Conservation (phyloP, 2,113 vertebrate genomes). For the Bos taurus region DNA sequence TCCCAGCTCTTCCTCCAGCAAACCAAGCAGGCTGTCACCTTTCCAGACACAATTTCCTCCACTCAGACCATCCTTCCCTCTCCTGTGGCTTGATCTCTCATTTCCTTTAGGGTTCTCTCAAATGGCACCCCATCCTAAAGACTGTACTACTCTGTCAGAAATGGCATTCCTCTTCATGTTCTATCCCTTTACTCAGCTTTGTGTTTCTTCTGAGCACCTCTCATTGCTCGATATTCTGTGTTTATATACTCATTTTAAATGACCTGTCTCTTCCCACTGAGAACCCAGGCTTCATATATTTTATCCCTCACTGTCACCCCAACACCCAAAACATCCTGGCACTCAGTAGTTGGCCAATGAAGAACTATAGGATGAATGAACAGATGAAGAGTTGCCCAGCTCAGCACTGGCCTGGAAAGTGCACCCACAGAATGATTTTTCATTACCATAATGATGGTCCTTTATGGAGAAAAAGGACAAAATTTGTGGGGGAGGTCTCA, state of each 20-base stretch:
- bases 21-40: not conserved
- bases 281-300: not conserved
- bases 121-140: not conserved
- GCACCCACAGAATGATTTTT: not conserved
- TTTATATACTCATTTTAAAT: not conserved
- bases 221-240: not conserved
- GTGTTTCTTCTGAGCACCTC: not conserved
- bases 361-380: not conserved
- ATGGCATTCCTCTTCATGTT: not conserved
- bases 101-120: not conserved
- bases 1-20: not conserved
- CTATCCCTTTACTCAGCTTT: not conserved
- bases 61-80: not conserved
- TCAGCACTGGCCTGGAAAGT: not conserved
- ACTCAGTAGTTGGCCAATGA: not conserved
- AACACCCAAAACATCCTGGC: not conserved
- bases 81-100: not conserved
- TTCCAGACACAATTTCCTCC: rapidly evolving
- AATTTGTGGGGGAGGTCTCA: not conserved
- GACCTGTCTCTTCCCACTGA: not conserved
- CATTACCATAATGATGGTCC: not conserved
- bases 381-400: not conserved
- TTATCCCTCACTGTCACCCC: not conserved
- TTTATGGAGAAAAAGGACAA: not conserved
- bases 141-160: no score